Base-by-base conservation (phyloP, 2,113 vertebrate genomes). In the Leptobrachium leishanense region DNA sequence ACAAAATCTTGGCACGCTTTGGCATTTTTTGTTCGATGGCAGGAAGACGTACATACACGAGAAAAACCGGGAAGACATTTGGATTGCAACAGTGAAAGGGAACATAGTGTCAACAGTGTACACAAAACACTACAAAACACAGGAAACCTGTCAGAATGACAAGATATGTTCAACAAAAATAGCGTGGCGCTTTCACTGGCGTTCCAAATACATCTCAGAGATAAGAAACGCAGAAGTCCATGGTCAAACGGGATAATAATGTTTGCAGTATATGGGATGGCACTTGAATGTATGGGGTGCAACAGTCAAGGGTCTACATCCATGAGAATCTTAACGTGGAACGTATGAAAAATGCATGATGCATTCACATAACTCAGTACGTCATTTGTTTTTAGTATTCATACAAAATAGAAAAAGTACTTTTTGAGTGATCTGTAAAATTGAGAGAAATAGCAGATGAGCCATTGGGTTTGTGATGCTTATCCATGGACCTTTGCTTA, bases 21-120 rank as follows among this genome's bases (percentile, higher is more conserved):
- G 55, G 62, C 70, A 73, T 73, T 79, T 31, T 72, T 79, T 79
- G 39, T 73, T 44, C 8, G 42, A 72, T 72, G 62, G 66, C 53
- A 66, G 31, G 54, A 68, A 43, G 55, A 73, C 66, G 66, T 46
- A 73, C 66, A 73, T 73, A 40, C 70, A 46, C 72, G 46, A 55
- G 43, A 63, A 44, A 55, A 43, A 2, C 12, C n/a, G 70, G 67
- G 59, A 31, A 15, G 59, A 6, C 11, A 1, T 43, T 68, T 3
- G 43, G 43, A 11, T 68, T 20, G 13, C n/a, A 62, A 62, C 3
- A 43, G 39, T 15, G 42, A 43, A 68, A 6, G 39, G 46, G 46
- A 50, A 50, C 46, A 50, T 50, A 50, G 46, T 50, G 46, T 50
- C 55, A 12, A 59, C 2, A 1, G 55, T 59, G 8, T 59, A 12